phyloP scores from a whole-genome alignment of 2,113 vertebrate species.

The Arenaria interpres region DNA sequence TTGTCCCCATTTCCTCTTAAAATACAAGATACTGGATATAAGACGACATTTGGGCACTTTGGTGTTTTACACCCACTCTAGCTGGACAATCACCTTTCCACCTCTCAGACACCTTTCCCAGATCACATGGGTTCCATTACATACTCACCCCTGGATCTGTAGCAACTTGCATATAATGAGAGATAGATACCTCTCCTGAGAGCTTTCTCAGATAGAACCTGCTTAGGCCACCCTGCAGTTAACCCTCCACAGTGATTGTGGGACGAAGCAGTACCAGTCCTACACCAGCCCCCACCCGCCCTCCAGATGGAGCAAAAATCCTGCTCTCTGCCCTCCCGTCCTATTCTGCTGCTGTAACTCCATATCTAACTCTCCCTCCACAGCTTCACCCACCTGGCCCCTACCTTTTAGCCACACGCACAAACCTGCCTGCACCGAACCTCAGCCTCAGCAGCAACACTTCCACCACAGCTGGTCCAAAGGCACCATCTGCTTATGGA shows the following conservation, averaged over 20 bases:
- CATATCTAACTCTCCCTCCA: too few relatives aligned
- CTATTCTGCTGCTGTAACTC: background rate
- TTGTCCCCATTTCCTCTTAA: too few relatives aligned
- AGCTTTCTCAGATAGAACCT: background rate
- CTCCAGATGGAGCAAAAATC: background rate
- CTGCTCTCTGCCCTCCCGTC: background rate
- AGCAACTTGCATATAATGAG: background rate
- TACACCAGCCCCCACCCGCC: rapidly evolving
- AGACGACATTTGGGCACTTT: background rate
- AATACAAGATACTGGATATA: too few relatives aligned
- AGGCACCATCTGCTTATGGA: background rate
- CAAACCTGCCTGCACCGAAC: background rate
- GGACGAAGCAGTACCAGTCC: background rate
- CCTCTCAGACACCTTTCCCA: background rate
- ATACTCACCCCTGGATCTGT: background rate
- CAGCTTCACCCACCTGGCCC: background rate
- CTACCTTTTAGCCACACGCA: background rate
- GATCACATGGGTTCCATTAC: rapidly evolving
- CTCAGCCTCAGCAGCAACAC: background rate
- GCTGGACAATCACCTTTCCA: background rate
- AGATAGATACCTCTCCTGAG: background rate
- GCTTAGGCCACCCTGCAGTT: background rate
- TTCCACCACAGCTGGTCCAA: background rate
- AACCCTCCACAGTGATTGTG: background rate
- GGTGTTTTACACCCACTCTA: background rate